Conservation (phyloP, 2,888 invertebrate species). For the Hypsopygia costalis region DNA sequence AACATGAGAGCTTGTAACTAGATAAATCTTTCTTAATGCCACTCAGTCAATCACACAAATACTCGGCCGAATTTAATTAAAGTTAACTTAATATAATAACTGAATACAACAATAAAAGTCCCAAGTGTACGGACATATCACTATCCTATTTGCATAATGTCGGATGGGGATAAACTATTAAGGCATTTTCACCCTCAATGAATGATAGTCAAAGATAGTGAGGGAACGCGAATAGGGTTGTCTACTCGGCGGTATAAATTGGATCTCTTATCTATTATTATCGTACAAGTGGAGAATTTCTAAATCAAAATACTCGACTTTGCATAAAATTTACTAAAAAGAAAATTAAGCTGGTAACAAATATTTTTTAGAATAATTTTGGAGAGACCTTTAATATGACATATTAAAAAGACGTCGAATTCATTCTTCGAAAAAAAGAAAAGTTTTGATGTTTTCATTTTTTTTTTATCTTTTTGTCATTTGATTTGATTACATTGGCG, state of each 20-base stretch:
- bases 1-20: background rate
- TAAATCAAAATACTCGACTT: no score
- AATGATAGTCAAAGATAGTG: conserved; percentile 69
- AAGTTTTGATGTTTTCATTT: no score
- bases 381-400: no score
- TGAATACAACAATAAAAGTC: conserved; percentile 78
- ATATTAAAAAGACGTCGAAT: no score
- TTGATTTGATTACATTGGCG: no score
- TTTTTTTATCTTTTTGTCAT: no score
- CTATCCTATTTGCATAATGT: conserved; percentile 79
- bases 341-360: no score
- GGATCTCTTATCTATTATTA: background rate
- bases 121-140: conserved; percentile 78
- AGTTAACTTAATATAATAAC: conserved; percentile 78
- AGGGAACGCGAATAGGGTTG: conserved; percentile 30
- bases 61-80: conserved; percentile 73
- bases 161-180: conserved; percentile 77
- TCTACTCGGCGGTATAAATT: background rate
- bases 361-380: no score
- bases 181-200: conserved; percentile 62
- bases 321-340: no score
- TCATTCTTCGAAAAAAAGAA: no score
- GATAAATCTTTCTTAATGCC: conserved; percentile 68
- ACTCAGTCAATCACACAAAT: conserved; percentile 75
- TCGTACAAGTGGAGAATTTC: no score